These are phyloP conservation scores for Leptobrachium ailaonicum DNA, from an alignment of 2,113 vertebrate species.

Conservation along the genomic window DNA sequence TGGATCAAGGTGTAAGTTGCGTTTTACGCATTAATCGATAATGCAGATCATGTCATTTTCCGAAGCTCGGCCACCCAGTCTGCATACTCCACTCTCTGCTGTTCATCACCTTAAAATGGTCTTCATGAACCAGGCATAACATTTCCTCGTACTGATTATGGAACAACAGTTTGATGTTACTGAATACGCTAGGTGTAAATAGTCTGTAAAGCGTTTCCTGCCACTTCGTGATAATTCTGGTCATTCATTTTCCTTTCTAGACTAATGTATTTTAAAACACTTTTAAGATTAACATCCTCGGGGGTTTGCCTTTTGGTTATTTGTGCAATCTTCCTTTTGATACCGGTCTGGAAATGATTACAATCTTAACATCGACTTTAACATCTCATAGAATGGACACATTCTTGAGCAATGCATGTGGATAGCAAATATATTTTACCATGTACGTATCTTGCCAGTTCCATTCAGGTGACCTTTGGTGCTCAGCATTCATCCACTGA, in stretches of 20 bases:
- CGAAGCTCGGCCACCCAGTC: constrained; percentile 26
- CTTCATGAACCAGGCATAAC: constrained; percentile 16
- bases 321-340: neutral
- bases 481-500: too few species aligned
- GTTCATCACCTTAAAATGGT: constrained; percentile 12
- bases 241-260: neutral
- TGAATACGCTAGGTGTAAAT: constrained; percentile 30
- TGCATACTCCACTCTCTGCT: neutral
- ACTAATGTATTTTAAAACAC: constrained; percentile 25
- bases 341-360: constrained; percentile 19
- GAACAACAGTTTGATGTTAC: constrained; percentile 12
- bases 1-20: too few species aligned
- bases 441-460: too few species aligned
- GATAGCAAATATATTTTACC: too few species aligned
- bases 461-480: too few species aligned
- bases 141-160: constrained; percentile 32
- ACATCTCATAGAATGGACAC: neutral
- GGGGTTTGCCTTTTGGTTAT: neutral
- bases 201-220: constrained; percentile 15
- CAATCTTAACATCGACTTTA: constrained; percentile 3
- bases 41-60: neutral
- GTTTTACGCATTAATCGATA: too few species aligned
- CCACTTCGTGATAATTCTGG: constrained; percentile 11
- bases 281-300: constrained; percentile 4
- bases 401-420: too few species aligned